Evolutionary conservation across 2,888 invertebrate genomes (phyloP).

Genomic region (Trissolcus brochymenae): DNA sequence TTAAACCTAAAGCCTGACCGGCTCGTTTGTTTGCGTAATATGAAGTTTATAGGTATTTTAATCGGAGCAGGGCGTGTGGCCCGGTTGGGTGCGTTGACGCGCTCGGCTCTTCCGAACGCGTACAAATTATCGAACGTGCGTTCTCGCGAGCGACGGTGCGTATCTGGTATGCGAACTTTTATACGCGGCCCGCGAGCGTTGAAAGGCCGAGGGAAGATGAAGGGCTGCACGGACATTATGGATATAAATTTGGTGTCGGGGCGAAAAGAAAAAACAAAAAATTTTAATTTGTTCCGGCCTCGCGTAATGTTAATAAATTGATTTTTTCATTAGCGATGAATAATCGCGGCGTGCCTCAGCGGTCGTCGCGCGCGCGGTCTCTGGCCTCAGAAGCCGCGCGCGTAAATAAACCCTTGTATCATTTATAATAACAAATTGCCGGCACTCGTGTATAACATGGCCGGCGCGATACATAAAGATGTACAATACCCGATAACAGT

Average conservation of each 20-base stretch:
- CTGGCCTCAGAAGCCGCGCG: neutral
- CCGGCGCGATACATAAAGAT: slow-evolving; percentile 50
- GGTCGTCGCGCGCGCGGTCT: neutral
- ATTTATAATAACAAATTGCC: slow-evolving; percentile 40
- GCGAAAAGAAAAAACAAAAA: too few species aligned
- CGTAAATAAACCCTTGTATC: slow-evolving; percentile 12
- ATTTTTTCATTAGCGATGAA: slow-evolving; percentile 9
- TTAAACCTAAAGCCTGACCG: neutral
- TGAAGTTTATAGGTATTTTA: slow-evolving; percentile 29
- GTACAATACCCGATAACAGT: slow-evolving; percentile 50
- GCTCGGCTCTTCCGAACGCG: slow-evolving; percentile 61
- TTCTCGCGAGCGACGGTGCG: slow-evolving; percentile 70
- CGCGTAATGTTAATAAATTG: slow-evolving; percentile 20
- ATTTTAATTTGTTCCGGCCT: slow-evolving; percentile 10
- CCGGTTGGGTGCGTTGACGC: slow-evolving; percentile 40
- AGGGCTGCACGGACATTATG: slow-evolving; percentile 34
- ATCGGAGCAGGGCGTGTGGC: slow-evolving; percentile 28
- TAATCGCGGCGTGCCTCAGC: neutral
- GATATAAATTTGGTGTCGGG: slow-evolving; percentile 20
- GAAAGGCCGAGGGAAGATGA: slow-evolving; percentile 39
- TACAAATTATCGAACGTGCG: slow-evolving; percentile 71
- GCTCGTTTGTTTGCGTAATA: slow-evolving; percentile 27
- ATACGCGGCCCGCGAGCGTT: slow-evolving; percentile 52
- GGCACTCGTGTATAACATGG: slow-evolving; percentile 25
- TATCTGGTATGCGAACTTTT: slow-evolving; percentile 69